Base-by-base conservation (phyloP, 2,113 vertebrate species). In the Vanacampus margaritifer region DNA sequence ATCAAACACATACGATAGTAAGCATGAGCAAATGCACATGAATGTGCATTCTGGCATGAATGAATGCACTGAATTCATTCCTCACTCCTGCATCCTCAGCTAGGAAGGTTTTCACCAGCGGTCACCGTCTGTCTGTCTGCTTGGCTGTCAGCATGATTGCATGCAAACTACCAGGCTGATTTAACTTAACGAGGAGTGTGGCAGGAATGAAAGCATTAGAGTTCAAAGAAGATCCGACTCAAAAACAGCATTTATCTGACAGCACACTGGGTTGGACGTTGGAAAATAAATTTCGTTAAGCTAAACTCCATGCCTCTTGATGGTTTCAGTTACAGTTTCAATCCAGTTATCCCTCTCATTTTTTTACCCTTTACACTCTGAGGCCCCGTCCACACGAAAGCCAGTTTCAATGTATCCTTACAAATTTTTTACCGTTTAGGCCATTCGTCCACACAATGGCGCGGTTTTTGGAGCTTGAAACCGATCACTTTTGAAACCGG, bases 31-130 rank as follows among this genome's bases (percentile, higher is more conserved):
- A 65, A 67, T 32, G n/a, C 56, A 74, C 65, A 76, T 32, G 21
- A 56, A 56, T 64, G 65, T 66, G 72, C 51, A 73, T 19, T 14
- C 57, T 43, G 43, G 37, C 41, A 53, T 82, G 72, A 86, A 86
- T 85, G 63, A 79, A 69, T 39, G 24, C 53, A 70, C 73, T 80
- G 39, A 75, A 74, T 72, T 65, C n/a, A 17, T 51, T 28, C 14
- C 63, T 63, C 45, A 26, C 67, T 51, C 45, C 62, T 14, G 46
- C 64, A 53, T 62, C 39, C 21, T 37, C 23, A 4, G 60, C 23
- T 1, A 60, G 21, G 17, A 60, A 62, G 59, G 37, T 24, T 41
- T 41, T 24, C n/a, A 24, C n/a, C 37, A 23, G 35, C 21, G 19
- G 10, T 37, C 26, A 32, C 57, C 17, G 36, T 37, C 32, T 41